These are phyloP conservation scores for Coptotermes formosanus DNA, from an alignment of 1,140 invertebrate species.

Conservation along the genomic window DNA sequence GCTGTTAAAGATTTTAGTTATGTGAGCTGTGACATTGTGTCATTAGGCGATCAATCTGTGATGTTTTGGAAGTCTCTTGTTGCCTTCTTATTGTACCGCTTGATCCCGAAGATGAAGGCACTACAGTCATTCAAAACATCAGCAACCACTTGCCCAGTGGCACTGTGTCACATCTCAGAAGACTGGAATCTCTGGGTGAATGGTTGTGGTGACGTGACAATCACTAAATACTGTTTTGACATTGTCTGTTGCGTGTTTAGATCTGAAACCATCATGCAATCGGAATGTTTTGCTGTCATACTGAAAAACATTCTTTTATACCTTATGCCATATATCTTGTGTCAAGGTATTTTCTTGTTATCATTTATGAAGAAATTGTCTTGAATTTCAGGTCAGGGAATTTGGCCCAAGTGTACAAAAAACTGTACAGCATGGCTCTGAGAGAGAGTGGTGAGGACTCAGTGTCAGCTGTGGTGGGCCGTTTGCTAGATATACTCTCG, in stretches of 20 bases:
- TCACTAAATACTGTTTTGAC: neutral
- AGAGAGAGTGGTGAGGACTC: neutral
- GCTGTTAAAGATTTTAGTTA: too few relatives aligned
- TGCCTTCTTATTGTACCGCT: too few relatives aligned
- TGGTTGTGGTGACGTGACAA: neutral
- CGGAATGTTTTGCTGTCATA: neutral
- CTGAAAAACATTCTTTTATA: neutral
- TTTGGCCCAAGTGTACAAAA: slow-evolving; percentile 1
- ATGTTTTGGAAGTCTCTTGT: too few relatives aligned
- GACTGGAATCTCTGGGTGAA: too few relatives aligned
- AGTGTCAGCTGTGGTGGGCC: too few relatives aligned
- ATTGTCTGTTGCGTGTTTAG: neutral
- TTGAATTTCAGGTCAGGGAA: neutral
- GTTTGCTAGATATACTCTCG: too few relatives aligned
- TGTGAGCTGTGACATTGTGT: too few relatives aligned
- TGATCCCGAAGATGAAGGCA: too few relatives aligned
- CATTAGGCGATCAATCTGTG: too few relatives aligned
- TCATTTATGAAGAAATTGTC: neutral
- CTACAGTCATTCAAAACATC: too few relatives aligned
- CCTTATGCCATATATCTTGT: neutral
- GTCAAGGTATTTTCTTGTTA: neutral
- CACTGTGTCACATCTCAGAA: too few relatives aligned
- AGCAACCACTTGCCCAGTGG: too few relatives aligned
- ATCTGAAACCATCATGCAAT: neutral
- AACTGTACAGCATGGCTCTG: slow-evolving; percentile 15